Evolutionary conservation across 1,140 invertebrate species (phyloP), one percentile per base, ranked within the genome.

Genomic region (Monomorium pharaonis): DNA sequence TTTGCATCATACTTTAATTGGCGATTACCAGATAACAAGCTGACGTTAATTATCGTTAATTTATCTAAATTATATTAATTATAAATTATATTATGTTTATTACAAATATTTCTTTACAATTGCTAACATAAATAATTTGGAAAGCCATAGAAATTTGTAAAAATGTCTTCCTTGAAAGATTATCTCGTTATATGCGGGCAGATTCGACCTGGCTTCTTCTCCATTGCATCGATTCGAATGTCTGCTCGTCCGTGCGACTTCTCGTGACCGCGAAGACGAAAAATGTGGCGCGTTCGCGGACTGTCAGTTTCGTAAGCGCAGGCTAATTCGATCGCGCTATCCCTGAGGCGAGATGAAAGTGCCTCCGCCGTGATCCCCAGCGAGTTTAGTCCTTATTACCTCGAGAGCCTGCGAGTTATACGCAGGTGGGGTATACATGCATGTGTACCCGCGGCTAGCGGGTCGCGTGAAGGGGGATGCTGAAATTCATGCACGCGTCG

Each of bases 351-450:
- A 91, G 90, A 91, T 91, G 89, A 91, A 91, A 91, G 89, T 91
- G n/a, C 37, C 76, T 77, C 60, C 60, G n/a, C 33, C 67, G 54
- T 85, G 84, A 89, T 86, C 81, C 86, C 83, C 81, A 67, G 27
- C 69, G 51, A 89, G 75, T 87, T 65, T 30, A 44, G 33, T 72
- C 78, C 65, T 74, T 60, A 47, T 72, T 83, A 58, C 80, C 67
- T 84, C 86, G 63, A 62, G 77, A 86, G 54, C 84, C 69, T 44
- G 37, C 81, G 65, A 67, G 33, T 49, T 84, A 86, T 84, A 86
- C 62, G 70, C 86, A 93, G 86, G 92, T 92, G 92, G 92, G 92
- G 88, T 92, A 91, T 67, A 27, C 87, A 47, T 85, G n/a, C 62
- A 85, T 44, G 65, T 54, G 21, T 58, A 37, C n/a, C 18, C 30